Evolutionary conservation across 23 tunicate genomes (phyloP), one percentile per base, ranked within the genome.

Genomic region (Clavelina lepadiformis): DNA sequence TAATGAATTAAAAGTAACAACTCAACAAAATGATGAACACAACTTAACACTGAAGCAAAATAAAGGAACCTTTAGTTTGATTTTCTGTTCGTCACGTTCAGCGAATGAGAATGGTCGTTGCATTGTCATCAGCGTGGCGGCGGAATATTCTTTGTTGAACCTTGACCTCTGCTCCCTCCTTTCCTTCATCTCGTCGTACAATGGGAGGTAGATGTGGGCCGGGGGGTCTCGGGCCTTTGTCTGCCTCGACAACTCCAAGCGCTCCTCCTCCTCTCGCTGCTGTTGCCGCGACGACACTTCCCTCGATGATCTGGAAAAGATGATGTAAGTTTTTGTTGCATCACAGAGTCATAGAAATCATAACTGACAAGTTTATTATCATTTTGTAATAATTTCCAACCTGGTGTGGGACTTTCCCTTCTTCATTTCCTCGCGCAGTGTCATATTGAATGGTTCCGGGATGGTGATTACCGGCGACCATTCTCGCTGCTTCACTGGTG

Each of bases 381-480:
- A 53, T 53, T 53, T 11, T 18, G 23, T 53, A 36, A n/a, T n/a
- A n/a, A 7, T 22, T 5, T 7, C 65, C 19, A 30, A 74, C 80
- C 80, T 58, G 29, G 80, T 74, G 29, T 74, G 80, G 15, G 26
- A 63, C 49, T 74, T 74, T 62, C n/a, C 70, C 58, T 65, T 63
- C 45, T 86, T 86, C 50, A 59, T 44, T 67, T 88, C 96, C 65
- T 88, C 96, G 50, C 96, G 37, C 0, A 88, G n/a, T 5, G 96
- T 88, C 96, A 88, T 88, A 19, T 52, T 80, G 56, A 88, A 88
- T 24, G 96, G 96, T 38, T 88, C 61, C 0, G 96, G 96, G 2
- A 88, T 71, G 11, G 96, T 88, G 15, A 88, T 65, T 0, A 80
- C 58, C 5, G 96, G 96, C 0, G 52, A 33, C 96, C 96, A 88